Evolutionary conservation across 2,113 vertebrate genomes (phyloP), one percentile per base, ranked within the genome.

Genomic region (Brachionichthys hirsutus): DNA sequence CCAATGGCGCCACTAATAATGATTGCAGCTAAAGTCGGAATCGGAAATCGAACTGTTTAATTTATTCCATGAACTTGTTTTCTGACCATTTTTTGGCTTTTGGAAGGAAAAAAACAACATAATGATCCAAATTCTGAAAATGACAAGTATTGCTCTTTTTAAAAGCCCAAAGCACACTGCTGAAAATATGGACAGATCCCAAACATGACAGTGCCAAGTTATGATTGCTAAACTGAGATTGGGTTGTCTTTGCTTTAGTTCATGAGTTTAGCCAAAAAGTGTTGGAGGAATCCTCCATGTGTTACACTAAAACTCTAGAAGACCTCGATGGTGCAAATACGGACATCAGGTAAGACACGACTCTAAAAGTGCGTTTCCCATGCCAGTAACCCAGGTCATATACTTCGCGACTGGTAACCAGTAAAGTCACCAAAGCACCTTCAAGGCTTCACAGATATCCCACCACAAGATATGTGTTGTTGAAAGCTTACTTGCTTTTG

Each of bases 401-500:
- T n/a, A n/a, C n/a, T 41, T 60, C 2, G 10, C 18, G n/a, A 17
- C 22, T 11, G 24, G 24, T 4, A 30, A 30, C 51, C 42, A 35
- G 12, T 9, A 19, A 10, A 40, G 36, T 40, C 9, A n/a, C 20
- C 38, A 43, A 38, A 17, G 18, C 43, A 17, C 18, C 64, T 49
- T 19, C 34, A 46, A 20, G 59, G 42, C 34, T 42, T 62, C 44
- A 55, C 15, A 52, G 44, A 62, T 49, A 24, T 70, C 47, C 47
- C 49, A 45, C 44, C 51, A 51, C 47, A 9, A 58, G 47, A 15
- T 54, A 67, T 20, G 52, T 6, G 9, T 41, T 35, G 22, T 43
- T 34, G 50, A 62, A 52, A 34, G 52, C 41, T 62, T 71, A 49
- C 60, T 68, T 63, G 24, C 22, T 9, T 57, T 19, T 44, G 60